Evolutionary conservation across 2,888 invertebrate species (phyloP).

Genomic region (Balanococcus diminutus): DNA sequence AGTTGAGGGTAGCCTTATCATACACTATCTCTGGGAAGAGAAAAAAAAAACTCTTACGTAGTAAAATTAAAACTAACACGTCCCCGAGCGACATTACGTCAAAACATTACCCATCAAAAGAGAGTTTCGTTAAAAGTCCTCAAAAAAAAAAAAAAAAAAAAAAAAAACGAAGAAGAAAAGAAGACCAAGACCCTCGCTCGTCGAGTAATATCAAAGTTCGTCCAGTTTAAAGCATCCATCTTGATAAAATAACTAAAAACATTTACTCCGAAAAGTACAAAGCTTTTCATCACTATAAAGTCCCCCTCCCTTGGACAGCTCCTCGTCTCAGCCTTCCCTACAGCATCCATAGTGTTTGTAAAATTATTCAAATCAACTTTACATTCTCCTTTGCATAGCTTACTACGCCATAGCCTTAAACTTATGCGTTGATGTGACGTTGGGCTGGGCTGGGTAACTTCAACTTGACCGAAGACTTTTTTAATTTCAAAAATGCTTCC

Average conservation of each 20-base stretch:
- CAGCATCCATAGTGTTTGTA: not conserved
- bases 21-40: not conserved
- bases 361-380: constrained; percentile 27
- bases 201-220: not conserved
- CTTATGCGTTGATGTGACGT: not conserved
- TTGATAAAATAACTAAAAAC: constrained; percentile 20
- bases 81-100: constrained; percentile 11
- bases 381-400: not conserved
- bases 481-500: constrained; percentile 13
- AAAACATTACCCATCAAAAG: constrained; percentile 30
- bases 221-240: constrained; percentile 2
- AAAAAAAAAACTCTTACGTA: constrained; percentile 5
- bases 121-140: not conserved
- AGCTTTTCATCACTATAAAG: not conserved
- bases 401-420: not conserved
- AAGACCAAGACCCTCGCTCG: not conserved
- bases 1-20: not conserved
- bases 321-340: not conserved
- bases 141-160: not conserved
- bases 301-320: not conserved
- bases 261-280: constrained; percentile 14
- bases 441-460: not conserved
- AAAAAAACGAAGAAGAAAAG: not conserved
- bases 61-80: constrained; percentile 22
- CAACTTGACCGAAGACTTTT: constrained; percentile 10